These are phyloP conservation scores for Sturnira hondurensis DNA, from an alignment of 2,113 vertebrate genomes.

Conservation along the genomic window DNA sequence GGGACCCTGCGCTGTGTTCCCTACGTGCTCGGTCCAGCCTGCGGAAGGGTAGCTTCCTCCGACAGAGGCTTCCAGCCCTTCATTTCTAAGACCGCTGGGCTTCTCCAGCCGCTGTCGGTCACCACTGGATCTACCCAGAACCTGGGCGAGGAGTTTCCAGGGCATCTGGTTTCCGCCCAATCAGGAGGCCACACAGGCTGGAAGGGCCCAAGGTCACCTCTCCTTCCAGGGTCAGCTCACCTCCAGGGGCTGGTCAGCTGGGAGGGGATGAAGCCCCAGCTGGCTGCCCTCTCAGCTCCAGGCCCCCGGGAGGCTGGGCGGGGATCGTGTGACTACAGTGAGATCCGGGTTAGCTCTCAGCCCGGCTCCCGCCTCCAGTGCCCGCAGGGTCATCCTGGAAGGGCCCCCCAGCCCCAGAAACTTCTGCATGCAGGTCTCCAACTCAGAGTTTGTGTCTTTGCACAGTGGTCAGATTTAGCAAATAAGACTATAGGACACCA, in stretches of 20 bases:
- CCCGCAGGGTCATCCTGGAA: neutral
- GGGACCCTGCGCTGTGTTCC: too few relatives aligned
- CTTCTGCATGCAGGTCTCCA: neutral
- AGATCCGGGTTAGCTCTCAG: too few relatives aligned
- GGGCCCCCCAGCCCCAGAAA: neutral
- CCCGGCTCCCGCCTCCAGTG: too few relatives aligned
- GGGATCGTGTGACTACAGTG: neutral
- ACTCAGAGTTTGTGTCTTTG: neutral
- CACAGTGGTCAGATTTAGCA: neutral
- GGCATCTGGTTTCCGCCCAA: neutral
- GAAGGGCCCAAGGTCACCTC: neutral
- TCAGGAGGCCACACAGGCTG: rapidly evolving
- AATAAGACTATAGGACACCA: neutral
- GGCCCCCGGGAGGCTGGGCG: neutral
- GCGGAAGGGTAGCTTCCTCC: neutral
- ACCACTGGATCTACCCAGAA: neutral
- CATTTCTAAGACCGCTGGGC: neutral
- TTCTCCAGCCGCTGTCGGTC: neutral
- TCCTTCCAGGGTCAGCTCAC: neutral
- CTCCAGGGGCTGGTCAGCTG: neutral
- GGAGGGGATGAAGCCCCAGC: neutral
- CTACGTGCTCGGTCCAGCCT: too few relatives aligned
- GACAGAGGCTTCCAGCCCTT: neutral
- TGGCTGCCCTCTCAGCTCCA: neutral
- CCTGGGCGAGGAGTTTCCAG: neutral